Evolutionary conservation across 2,113 vertebrate genomes (phyloP).

Genomic region (Pyrgilauda ruficollis): DNA sequence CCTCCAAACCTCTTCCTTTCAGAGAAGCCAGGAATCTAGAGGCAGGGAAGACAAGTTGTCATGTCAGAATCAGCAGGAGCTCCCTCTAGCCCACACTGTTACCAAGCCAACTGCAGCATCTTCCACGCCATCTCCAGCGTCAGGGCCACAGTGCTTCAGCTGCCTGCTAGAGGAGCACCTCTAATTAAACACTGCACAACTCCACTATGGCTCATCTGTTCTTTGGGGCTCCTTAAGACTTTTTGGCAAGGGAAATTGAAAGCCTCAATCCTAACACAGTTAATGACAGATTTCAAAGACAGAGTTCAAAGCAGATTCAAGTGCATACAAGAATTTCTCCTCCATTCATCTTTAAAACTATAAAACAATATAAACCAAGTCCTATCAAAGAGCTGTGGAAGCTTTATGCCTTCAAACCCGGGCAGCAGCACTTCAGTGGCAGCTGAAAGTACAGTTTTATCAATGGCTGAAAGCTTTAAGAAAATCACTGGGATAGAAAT

Average conservation of each 20-base stretch:
- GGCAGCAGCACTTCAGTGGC: not conserved
- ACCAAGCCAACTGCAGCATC: not conserved
- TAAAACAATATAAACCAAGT: not conserved
- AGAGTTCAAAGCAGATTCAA: not conserved
- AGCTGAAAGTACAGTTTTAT: not conserved
- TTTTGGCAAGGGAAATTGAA: not conserved
- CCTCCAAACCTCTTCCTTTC: conserved; percentile 89
- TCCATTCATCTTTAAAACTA: not conserved
- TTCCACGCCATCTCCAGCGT: fast-evolving
- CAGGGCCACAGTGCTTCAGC: not conserved
- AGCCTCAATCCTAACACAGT: not conserved
- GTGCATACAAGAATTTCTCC: not conserved
- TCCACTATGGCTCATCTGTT: not conserved
- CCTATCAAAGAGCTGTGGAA: not conserved
- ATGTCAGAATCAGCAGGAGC: not conserved
- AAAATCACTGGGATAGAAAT: not conserved
- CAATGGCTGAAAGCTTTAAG: not conserved
- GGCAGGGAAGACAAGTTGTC: conserved; percentile 16
- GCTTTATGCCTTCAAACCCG: not conserved
- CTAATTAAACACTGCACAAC: not conserved
- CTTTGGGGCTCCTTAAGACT: not conserved
- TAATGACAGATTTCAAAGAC: not conserved
- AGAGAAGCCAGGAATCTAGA: conserved; percentile 88
- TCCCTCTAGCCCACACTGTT: not conserved
- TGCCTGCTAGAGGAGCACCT: not conserved